Evolutionary conservation across 2,888 invertebrate genomes (phyloP).

Genomic region (Ormyrus pomaceus): DNA sequence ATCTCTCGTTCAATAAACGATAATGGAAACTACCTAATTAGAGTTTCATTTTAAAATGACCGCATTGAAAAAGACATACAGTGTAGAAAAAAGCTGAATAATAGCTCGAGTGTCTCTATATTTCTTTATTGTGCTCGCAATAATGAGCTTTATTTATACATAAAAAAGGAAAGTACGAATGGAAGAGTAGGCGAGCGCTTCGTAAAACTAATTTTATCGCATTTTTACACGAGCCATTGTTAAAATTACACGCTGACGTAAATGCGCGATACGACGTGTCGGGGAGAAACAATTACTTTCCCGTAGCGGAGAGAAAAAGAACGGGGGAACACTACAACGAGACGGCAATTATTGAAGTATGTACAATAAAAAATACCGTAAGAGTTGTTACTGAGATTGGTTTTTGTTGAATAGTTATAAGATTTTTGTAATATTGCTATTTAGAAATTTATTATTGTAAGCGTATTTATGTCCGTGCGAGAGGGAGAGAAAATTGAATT

Average conservation of each 20-base stretch:
- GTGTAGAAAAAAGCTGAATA: no score
- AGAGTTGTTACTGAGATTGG: slow-evolving; percentile 71
- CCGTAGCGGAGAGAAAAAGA: background rate
- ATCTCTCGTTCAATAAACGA: no score
- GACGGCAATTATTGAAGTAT: background rate
- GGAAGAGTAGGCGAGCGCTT: background rate
- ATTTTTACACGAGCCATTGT: background rate
- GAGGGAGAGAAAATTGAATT: slow-evolving; percentile 1
- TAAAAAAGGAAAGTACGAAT: no score
- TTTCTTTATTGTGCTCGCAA: no score
- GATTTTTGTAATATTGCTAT: slow-evolving; percentile 72
- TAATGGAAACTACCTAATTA: no score
- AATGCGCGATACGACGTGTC: no score
- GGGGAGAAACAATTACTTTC: background rate
- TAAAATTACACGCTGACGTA: background rate
- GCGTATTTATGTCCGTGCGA: background rate
- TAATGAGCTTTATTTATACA: no score
- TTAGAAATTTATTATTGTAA: slow-evolving; percentile 66
- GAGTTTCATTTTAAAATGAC: background rate
- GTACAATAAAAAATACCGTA: slow-evolving; percentile 47
- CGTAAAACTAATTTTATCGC: background rate
- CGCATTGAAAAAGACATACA: no score
- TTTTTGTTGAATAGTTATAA: slow-evolving; percentile 75
- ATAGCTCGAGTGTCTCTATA: no score
- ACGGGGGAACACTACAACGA: background rate